phyloP scores from a whole-genome alignment of 2,113 vertebrate species.

The Noturus placidus region DNA sequence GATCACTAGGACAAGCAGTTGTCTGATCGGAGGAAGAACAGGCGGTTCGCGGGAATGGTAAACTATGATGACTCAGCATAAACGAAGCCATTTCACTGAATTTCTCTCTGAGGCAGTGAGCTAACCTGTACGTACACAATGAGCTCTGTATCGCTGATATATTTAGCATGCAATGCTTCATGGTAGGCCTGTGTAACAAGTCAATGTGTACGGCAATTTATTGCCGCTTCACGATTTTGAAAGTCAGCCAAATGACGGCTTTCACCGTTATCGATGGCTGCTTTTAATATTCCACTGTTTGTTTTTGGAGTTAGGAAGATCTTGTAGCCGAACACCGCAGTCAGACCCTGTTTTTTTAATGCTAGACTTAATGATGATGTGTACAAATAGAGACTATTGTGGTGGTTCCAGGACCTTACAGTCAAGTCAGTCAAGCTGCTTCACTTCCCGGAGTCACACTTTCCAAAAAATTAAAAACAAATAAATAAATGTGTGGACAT shows the following conservation, averaged over 20 bases:
- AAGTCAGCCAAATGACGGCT: conserved; percentile 31
- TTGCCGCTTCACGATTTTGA: conserved; percentile 19
- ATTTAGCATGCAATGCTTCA: conserved; percentile 14
- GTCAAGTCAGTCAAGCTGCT: conserved; percentile 40
- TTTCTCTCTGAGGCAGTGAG: conserved; percentile 3
- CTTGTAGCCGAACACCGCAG: background rate
- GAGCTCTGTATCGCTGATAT: conserved; percentile 4
- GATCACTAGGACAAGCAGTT: conserved; percentile 27
- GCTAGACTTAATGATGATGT: conserved; percentile 20
- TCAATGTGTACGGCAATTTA: background rate
- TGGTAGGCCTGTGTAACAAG: conserved; percentile 24
- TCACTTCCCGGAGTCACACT: conserved; percentile 1
- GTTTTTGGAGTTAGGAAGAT: conserved; percentile 40
- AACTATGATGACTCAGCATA: conserved; percentile 22
- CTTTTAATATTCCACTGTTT: conserved; percentile 49
- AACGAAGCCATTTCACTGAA: background rate
- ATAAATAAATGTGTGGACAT: conserved; percentile 7
- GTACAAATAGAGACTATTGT: conserved; percentile 56
- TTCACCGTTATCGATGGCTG: conserved; percentile 46
- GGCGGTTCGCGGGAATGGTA: background rate
- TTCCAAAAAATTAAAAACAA: background rate
- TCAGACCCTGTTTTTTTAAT: conserved; percentile 31
- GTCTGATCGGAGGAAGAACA: background rate
- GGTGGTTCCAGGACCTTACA: conserved; percentile 24
- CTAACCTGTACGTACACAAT: conserved; percentile 9